These are phyloP conservation scores for Anniella stebbinsi DNA, from an alignment of 2,797 vertebrate genomes.

Conservation along the genomic window DNA sequence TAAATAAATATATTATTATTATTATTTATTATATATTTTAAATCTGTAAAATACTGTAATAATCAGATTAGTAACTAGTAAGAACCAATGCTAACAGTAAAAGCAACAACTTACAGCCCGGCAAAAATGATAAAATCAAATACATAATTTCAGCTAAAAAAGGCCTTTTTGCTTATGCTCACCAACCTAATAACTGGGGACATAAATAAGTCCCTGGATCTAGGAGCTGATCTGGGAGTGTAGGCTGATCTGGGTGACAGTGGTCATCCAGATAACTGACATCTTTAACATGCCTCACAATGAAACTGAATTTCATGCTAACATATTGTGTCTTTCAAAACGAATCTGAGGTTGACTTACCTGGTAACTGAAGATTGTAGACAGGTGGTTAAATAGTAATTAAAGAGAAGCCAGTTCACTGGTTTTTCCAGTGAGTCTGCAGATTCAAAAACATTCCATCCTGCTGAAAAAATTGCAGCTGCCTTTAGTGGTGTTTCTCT, in stretches of 20 bases:
- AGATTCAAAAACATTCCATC: constrained; percentile 98
- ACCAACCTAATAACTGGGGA: background rate
- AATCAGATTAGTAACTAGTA: background rate
- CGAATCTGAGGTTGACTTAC: constrained; percentile 80
- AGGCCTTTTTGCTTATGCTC: background rate
- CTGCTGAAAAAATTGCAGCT: constrained; percentile 94
- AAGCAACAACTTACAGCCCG: no score
- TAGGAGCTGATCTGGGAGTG: background rate
- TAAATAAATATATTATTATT: no score
- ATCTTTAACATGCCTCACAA: background rate
- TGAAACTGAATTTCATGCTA: constrained; percentile 43
- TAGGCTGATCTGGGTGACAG: background rate
- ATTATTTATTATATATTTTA: no score
- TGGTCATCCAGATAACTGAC: background rate
- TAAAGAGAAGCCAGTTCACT: constrained; percentile 97
- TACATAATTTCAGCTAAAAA: background rate
- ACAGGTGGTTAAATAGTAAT: constrained; percentile 98
- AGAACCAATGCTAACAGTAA: no score
- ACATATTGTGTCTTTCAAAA: constrained; percentile 50
- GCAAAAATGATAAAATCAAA: background rate
- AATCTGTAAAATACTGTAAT: background rate
- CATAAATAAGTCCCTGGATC: background rate
- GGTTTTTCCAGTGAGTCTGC: constrained; percentile 95
- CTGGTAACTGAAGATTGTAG: constrained; percentile 95
- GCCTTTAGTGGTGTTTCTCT: constrained; percentile 91